Percentiles rank a stretch among this genome's conserved stretches.
phyloP scores from a whole-genome alignment of 1,140 invertebrate species.

The Orchesella cincta region DNA sequence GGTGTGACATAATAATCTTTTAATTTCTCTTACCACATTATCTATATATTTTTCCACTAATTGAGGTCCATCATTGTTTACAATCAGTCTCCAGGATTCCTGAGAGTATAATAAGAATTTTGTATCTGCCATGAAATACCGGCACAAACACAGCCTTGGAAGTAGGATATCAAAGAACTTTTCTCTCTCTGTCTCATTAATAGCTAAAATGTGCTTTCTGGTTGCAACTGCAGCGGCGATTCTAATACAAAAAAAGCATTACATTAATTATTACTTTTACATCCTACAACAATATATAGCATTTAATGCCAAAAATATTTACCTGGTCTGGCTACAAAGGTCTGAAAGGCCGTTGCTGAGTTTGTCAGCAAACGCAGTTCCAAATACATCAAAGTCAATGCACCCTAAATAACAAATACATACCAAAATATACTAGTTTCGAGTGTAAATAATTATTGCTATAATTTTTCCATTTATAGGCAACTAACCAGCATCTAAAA shows the following conservation, averaged over 20 bases:
- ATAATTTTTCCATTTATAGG: conserved; percentile 25
- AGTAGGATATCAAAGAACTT: conserved; percentile 60
- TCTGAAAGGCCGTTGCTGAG: conserved; percentile 60
- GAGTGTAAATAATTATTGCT: too few species aligned
- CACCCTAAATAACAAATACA: conserved; percentile 46
- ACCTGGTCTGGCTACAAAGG: conserved; percentile 61
- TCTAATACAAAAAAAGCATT: conserved; percentile 55
- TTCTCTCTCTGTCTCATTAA: conserved; percentile 57
- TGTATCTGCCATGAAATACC: conserved; percentile 63
- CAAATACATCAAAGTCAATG: conserved; percentile 54
- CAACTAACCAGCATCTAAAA: conserved; percentile 60
- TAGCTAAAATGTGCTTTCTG: conserved; percentile 59
- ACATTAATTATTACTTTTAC: conserved; percentile 5
- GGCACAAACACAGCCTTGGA: conserved; percentile 63
- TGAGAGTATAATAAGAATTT: conserved; percentile 64
- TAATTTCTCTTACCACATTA: conserved; percentile 57
- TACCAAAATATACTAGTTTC: too few species aligned
- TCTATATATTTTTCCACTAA: conserved; percentile 62
- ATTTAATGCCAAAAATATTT: conserved; percentile 55
- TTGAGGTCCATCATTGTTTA: conserved; percentile 57
- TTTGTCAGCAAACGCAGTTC: conserved; percentile 58
- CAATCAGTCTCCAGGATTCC: conserved; percentile 62
- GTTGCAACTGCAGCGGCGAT: conserved; percentile 62
- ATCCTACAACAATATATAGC: conserved; percentile 1
- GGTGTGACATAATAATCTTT: neutral